Evolutionary conservation across 2,797 vertebrate genomes (phyloP).

Genomic region (Heterohyrax brucei): DNA sequence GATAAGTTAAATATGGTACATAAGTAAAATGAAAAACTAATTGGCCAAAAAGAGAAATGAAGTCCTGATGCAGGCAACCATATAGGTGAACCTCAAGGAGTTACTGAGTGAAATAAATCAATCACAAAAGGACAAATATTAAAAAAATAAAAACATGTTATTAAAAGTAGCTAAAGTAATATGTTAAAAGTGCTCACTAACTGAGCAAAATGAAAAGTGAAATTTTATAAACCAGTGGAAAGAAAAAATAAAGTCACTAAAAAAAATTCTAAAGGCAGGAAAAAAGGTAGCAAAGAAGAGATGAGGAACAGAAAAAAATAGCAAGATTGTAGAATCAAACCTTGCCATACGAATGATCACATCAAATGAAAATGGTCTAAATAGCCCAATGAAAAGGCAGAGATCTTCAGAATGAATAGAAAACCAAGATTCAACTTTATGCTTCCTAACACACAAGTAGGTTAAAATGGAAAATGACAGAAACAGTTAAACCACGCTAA

Average conservation of each 20-base stretch:
- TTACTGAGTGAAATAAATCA: too few relatives aligned
- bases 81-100: too few relatives aligned
- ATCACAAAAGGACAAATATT: too few relatives aligned
- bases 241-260: neutral
- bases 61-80: too few relatives aligned
- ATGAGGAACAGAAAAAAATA: constrained; percentile 34
- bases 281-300: neutral
- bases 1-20: too few relatives aligned
- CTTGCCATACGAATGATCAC: neutral
- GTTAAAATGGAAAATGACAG: constrained; percentile 21
- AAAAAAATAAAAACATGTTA: too few relatives aligned
- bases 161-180: too few relatives aligned
- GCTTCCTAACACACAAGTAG: neutral
- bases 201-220: neutral
- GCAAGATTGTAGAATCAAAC: neutral
- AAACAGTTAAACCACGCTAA: neutral
- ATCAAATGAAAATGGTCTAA: too few relatives aligned
- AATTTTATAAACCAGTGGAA: neutral
- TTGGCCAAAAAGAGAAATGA: too few relatives aligned
- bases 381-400: neutral
- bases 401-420: neutral
- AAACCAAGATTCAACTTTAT: neutral
- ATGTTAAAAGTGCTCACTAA: neutral
- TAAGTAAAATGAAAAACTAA: too few relatives aligned
- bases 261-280: neutral